Base-by-base conservation (phyloP, 1,140 invertebrate species). In the Aporrectodea caliginosa region DNA sequence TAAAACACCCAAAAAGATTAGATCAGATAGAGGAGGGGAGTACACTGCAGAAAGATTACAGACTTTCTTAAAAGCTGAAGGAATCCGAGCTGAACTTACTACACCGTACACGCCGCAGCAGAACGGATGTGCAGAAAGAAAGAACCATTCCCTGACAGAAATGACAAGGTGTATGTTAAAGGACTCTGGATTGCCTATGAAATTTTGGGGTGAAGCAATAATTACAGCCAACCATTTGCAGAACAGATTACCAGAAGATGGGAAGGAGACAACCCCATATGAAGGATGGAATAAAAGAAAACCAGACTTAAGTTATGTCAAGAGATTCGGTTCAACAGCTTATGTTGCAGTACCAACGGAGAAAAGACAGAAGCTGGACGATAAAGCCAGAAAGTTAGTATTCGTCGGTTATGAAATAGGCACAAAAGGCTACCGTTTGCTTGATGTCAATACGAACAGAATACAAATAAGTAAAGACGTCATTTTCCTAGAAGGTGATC, bases 91-190 rank as follows among this genome's bases (percentile, higher is more conserved):
- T 85, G 85, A 90, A 77, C 87, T 84, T 70, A 89, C 87, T 12
- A 84, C 89, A 69, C 85, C 88, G 69, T 85, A 88, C 78, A 89
- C 87, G 6, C 89, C 90, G 75, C 86, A 91, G 81, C 83, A 86
- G 83, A 91, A 91, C 87, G 88, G 89, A 81, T 85, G 90, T 1
- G 82, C 89, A 30, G 90, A 91, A 81, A 82, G 89, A 35, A 88
- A 89, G 83, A 88, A 87, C 78, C 58, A 86, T 69, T 86, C 84
- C 16, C 34, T 87, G 1, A 85, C 88, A 82, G 89, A 90, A 84
- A 85, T 81, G 78, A 85, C 87, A 35, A 83, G 86, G 82, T 93
- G 84, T 74, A 80, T 89, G 82, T 33, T 91, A 79, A 77, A 35
- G 30, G 84, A 89, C 6, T 82, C 85, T 29, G 78, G 86, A 58